Percentiles rank a stretch among this genome's conserved stretches.
Conservation (phyloP, 2,888 invertebrate genomes). For the Graphium colonna region DNA sequence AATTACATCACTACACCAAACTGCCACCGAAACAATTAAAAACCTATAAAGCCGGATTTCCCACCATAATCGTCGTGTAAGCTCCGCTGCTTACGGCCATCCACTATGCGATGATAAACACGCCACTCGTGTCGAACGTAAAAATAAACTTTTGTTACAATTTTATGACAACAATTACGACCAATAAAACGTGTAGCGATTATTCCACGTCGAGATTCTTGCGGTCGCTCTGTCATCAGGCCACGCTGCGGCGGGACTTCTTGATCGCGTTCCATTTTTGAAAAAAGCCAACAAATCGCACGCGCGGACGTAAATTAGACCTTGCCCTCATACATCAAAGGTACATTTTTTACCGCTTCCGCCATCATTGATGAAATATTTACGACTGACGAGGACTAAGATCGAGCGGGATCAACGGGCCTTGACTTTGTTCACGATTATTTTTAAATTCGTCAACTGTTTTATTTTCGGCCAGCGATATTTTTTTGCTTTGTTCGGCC, state of each 20-base stretch:
- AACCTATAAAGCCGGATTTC: slow-evolving; percentile 63
- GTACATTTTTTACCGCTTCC: slow-evolving; percentile 36
- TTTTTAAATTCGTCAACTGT: slow-evolving; percentile 53
- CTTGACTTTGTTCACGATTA: slow-evolving; percentile 56
- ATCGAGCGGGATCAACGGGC: slow-evolving; percentile 34
- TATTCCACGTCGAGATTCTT: slow-evolving; percentile 73
- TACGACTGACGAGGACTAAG: slow-evolving; percentile 35
- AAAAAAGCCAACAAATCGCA: slow-evolving; percentile 33
- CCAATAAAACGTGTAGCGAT: slow-evolving; percentile 77
- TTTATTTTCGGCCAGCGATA: slow-evolving; percentile 22
- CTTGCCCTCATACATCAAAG: slow-evolving; percentile 41
- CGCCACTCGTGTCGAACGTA: slow-evolving; percentile 73
- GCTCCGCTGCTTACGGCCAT: slow-evolving; percentile 48
- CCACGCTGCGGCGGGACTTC: slow-evolving; percentile 45
- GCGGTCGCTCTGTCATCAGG: slow-evolving; percentile 70
- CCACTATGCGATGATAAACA: slow-evolving; percentile 69
- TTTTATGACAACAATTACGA: slow-evolving; percentile 80
- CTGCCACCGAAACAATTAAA: slow-evolving; percentile 59
- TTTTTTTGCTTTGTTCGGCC: too few relatives aligned
- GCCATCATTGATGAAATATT: slow-evolving; percentile 34
- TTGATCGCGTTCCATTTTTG: slow-evolving; percentile 32
- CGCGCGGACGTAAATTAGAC: slow-evolving; percentile 39
- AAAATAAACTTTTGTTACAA: slow-evolving; percentile 77
- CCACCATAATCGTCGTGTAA: slow-evolving; percentile 65
- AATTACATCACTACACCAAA: slow-evolving; percentile 6